phyloP scores from a whole-genome alignment of 2,888 invertebrate species.

The Proisotoma minuta region DNA sequence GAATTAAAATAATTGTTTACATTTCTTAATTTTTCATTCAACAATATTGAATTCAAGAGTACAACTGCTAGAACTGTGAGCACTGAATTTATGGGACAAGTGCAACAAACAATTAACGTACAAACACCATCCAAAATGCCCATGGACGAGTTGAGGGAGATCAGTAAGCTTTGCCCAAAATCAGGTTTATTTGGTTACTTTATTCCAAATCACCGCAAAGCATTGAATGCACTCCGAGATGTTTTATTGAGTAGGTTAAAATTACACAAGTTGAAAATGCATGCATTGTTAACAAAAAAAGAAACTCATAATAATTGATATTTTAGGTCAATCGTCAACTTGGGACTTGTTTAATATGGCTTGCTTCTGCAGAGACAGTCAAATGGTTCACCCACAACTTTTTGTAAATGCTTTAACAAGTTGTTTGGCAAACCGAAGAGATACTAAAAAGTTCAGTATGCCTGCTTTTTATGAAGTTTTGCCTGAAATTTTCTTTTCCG shows the following conservation, averaged over 20 bases:
- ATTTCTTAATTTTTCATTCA: conserved; percentile 6
- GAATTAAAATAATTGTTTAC: too few species aligned
- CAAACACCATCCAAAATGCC: conserved; percentile 24
- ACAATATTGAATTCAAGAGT: background rate
- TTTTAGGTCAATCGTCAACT: conserved; percentile 18
- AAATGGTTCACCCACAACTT: conserved; percentile 32
- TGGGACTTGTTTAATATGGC: conserved; percentile 30
- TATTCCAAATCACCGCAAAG: conserved; percentile 33
- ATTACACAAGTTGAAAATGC: background rate
- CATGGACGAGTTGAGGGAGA: background rate
- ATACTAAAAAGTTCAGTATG: conserved; percentile 64
- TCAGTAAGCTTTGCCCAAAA: conserved; percentile 28
- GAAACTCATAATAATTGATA: background rate
- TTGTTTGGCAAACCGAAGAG: conserved; percentile 66
- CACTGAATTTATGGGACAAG: conserved; percentile 8
- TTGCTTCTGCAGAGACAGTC: conserved; percentile 34
- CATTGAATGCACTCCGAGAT: conserved; percentile 19
- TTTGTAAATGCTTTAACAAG: conserved; percentile 76
- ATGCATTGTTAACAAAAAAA: background rate
- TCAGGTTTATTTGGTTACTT: conserved; percentile 37
- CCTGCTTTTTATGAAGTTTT: conserved; percentile 73
- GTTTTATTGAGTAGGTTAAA: conserved; percentile 34
- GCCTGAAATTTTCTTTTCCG: conserved; percentile 66
- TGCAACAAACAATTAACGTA: background rate
- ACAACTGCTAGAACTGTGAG: background rate